Base-by-base conservation (phyloP, 2,113 vertebrate species). In the Datnioides undecimradiatus region DNA sequence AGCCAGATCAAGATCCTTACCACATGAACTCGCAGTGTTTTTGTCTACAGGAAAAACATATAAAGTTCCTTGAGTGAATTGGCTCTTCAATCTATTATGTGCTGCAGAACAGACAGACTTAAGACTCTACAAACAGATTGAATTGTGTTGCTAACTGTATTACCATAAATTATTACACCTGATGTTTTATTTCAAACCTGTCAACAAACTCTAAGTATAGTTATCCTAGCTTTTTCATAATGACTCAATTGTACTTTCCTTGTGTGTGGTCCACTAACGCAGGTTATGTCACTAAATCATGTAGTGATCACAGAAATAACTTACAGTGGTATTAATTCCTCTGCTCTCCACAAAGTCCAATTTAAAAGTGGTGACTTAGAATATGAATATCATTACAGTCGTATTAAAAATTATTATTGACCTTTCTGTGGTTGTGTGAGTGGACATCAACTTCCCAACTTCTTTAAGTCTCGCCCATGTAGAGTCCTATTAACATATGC, bases 401-500 rank as follows among this genome's bases (percentile, higher is more conserved):
- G 57, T 80, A 93, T 92, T 93, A 93, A 93, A 93, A 94, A 90
- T 93, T 94, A 95, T 93, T 92, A 94, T 90, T 94, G 92, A 94
- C 94, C 93, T 95, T 95, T 95, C 81, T 33, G 57, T 48, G 73
- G 83, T 55, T 79, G 80, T 58, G 69, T 48, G 76, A 79, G 80
- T 79, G 84, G 75, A 92, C 71, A 86, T 88, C 76, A 83, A 83
- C 88, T n/a, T n/a, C 83, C 45, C 38, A 82, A 83, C 69, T 83
- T 92, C 90, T 92, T 92, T 83, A 91, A 91, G 89, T 83, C 85
- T 80, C 59, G 55, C 51, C 64, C 48, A 72, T 79, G 79, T 59
- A 74, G 79, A 88, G 81, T 82, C 86, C 88, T 93, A 94, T 96
- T 96, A 97, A 96, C 96, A 96, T 94, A 93, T 93, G 96, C 95